phyloP scores from a whole-genome alignment of 2,888 invertebrate species.

The Helleia helle region DNA sequence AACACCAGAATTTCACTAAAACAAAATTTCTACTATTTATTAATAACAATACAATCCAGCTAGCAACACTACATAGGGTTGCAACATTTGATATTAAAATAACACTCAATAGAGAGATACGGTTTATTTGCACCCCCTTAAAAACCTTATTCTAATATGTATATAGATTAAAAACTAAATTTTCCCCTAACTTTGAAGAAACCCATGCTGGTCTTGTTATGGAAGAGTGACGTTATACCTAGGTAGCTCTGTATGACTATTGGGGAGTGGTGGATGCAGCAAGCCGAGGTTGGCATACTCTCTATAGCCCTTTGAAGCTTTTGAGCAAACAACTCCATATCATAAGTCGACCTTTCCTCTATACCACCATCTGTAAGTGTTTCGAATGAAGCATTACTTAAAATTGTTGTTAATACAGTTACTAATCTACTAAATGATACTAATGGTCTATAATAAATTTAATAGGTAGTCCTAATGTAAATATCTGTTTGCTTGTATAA shows the following conservation, averaged over 20 bases:
- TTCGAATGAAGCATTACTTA: no score
- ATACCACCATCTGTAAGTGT: slow-evolving; percentile 43
- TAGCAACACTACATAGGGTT: no score
- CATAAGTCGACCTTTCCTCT: slow-evolving; percentile 65
- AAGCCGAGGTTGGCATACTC: slow-evolving; percentile 52
- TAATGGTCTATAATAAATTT: no score
- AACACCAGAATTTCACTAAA: no score
- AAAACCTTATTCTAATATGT: not conserved
- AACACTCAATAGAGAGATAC: not conserved
- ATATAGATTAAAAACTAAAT: slow-evolving; percentile 80
- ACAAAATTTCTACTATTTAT: no score
- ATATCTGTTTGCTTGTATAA: no score
- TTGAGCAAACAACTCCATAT: slow-evolving; percentile 75
- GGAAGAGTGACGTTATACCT: slow-evolving; percentile 84
- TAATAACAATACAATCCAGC: no score
- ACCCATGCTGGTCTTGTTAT: slow-evolving; percentile 87
- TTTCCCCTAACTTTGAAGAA: slow-evolving; percentile 91
- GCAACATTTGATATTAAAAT: not conserved
- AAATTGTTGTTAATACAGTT: no score
- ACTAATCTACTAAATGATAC: no score
- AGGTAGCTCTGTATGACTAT: slow-evolving; percentile 87
- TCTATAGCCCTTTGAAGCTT: slow-evolving; percentile 72
- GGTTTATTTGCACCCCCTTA: no score
- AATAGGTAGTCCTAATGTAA: no score
- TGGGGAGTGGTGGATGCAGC: slow-evolving; percentile 77